Evolutionary conservation across 2,113 vertebrate genomes (phyloP), one percentile per base, ranked within the genome.

Genomic region (Amazona guildingii): DNA sequence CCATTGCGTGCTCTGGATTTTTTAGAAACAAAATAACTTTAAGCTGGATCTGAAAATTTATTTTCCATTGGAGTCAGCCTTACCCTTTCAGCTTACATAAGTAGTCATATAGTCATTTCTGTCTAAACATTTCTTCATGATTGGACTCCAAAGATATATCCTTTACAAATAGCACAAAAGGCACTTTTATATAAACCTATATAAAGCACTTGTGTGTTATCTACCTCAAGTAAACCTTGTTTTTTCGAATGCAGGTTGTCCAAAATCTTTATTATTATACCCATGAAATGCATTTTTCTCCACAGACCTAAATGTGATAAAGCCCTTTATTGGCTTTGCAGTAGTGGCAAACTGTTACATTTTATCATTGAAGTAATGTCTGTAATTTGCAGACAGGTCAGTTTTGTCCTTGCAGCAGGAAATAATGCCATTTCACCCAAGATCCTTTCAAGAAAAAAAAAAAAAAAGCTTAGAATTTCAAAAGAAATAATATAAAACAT

Each of bases 361-460:
- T 41, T 23, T n/a, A 80, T 29, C 10, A 48, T 6, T 61, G 19
- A 57, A 66, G 7, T 44, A 46, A 77, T 41, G 17, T 9, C 44
- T 69, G 3, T 33, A 62, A 14, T 41, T 83, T 88, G 13, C 41
- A 75, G 21, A 28, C 9, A 31, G 14, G 13, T 48, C 31, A 80
- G 3, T 13, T 68, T 41, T 6, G 12, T 61, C 49, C 27, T 28
- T 66, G 73, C 7, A 61, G 8, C 17, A 66, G 23, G 46, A 89
- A 86, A 28, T 20, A 37, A 13, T 25, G 9, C 6, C 0, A 0
- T 84, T 84, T 75, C 17, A 41, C 12, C 2, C 1, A 74, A 59
- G 1, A 43, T n/a, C 12, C 31, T 84, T 63, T 35, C 23, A 23
- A 59, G 20, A 67, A 76, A 57, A 77, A 49, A 52, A 72, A 37